Evolutionary conservation across 2,888 invertebrate species (phyloP).

Genomic region (Sicus ferrugineus): DNA sequence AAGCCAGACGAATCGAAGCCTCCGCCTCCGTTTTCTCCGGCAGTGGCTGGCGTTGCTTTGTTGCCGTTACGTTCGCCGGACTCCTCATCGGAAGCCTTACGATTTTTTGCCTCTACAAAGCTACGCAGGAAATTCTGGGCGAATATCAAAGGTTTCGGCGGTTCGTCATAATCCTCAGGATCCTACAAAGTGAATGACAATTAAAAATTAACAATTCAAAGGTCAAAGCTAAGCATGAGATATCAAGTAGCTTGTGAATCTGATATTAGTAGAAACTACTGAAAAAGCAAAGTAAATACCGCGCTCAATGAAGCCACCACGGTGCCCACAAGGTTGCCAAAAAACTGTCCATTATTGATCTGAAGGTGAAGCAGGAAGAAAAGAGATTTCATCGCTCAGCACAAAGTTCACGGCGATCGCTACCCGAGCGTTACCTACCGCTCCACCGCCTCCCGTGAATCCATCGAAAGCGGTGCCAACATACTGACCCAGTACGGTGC

Average conservation of each 20-base stretch:
- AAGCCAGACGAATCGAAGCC: conserved; percentile 59
- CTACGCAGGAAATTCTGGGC: conserved; percentile 55
- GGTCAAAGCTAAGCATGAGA: conserved; percentile 22
- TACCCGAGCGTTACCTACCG: conserved; percentile 48
- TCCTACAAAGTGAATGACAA: conserved; percentile 49
- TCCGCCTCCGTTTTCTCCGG: too few relatives aligned
- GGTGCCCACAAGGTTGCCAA: conserved; percentile 63
- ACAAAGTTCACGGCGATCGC: too few relatives aligned
- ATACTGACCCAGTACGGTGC: conserved; percentile 61
- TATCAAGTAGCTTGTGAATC: neutral
- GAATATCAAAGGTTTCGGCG: conserved; percentile 58
- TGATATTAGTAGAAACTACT: neutral
- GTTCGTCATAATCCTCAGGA: conserved; percentile 61
- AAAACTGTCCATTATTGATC: conserved; percentile 62
- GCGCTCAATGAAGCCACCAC: conserved; percentile 62
- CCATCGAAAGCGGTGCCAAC: conserved; percentile 63
- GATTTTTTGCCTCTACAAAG: conserved; percentile 57
- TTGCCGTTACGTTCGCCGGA: conserved; percentile 46
- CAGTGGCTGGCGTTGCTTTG: neutral
- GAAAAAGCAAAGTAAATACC: conserved; percentile 52
- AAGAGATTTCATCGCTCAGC: neutral
- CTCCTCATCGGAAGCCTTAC: conserved; percentile 46
- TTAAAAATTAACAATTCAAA: conserved; percentile 1
- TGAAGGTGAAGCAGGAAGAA: conserved; percentile 36
- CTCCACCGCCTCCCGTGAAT: conserved; percentile 63